Conservation (phyloP, 2,888 invertebrate species). For the Chrysolina oricalcia region DNA sequence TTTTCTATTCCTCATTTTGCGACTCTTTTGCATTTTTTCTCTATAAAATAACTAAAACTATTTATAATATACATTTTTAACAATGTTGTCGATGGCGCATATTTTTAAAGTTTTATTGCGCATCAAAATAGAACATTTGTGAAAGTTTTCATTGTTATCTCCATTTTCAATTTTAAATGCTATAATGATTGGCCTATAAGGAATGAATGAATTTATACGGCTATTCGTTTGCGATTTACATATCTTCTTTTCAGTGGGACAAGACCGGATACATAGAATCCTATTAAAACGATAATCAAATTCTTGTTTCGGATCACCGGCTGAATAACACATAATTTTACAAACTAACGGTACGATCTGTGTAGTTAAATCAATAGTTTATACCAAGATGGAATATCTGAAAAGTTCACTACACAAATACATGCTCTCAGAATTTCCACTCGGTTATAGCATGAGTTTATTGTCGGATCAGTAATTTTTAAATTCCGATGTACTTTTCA, state of each 20-base stretch:
- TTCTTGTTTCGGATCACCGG: constrained; percentile 3
- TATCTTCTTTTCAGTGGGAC: neutral
- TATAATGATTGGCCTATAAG: too few relatives aligned
- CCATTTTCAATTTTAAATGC: too few relatives aligned
- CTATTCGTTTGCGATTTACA: neutral
- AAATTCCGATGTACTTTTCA: too few relatives aligned
- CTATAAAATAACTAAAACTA: too few relatives aligned
- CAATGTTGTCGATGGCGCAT: too few relatives aligned
- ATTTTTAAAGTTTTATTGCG: too few relatives aligned
- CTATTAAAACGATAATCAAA: neutral
- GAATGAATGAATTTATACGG: neutral
- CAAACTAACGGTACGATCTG: neutral
- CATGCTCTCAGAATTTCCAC: neutral
- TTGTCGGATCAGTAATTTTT: too few relatives aligned
- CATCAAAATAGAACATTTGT: too few relatives aligned
- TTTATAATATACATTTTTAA: too few relatives aligned
- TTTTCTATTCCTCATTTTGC: too few relatives aligned
- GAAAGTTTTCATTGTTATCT: too few relatives aligned
- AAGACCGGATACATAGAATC: neutral
- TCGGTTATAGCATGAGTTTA: neutral
- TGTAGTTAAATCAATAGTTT: neutral
- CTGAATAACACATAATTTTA: constrained; percentile 1
- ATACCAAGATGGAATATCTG: neutral
- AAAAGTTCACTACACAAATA: neutral
- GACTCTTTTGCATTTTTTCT: too few relatives aligned